Evolutionary conservation across 1,140 invertebrate genomes (phyloP).

Genomic region (Oncopodura yosiiana): DNA sequence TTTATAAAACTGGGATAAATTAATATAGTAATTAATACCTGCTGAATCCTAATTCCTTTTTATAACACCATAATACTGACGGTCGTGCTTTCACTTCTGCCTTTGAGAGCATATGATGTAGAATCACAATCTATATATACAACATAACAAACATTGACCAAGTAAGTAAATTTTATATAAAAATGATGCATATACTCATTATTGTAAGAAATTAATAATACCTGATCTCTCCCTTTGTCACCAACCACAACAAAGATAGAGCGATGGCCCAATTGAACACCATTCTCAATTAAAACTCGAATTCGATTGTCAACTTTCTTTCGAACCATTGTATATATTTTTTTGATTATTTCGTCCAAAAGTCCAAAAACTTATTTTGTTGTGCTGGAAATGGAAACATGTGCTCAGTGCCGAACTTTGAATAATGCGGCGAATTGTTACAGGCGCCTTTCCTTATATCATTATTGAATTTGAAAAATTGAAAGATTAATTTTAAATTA

Average conservation of each 20-base stretch:
- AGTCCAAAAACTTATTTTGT: too few species aligned
- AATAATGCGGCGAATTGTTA: too few species aligned
- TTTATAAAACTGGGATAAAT: not conserved
- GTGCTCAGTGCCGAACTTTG: too few species aligned
- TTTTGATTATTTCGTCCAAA: too few species aligned
- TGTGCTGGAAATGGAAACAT: too few species aligned
- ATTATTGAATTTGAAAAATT: too few species aligned
- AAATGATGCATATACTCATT: not conserved
- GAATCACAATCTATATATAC: conserved; percentile 65
- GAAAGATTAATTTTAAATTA: too few species aligned
- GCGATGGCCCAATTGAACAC: conserved; percentile 72
- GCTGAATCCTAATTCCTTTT: conserved; percentile 89
- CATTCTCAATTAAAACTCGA: conserved; percentile 92
- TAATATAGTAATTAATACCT: conserved; percentile 46
- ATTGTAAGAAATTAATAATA: conserved; percentile 40
- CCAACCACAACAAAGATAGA: conserved; percentile 93
- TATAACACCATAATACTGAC: conserved; percentile 96
- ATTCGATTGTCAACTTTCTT: conserved; percentile 97
- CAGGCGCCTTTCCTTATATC: too few species aligned
- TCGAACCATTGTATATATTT: too few species aligned
- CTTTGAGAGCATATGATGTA: conserved; percentile 96
- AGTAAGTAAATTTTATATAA: not conserved
- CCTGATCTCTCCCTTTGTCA: conserved; percentile 92
- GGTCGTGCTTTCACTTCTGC: conserved; percentile 83
- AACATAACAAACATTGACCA: not conserved